Evolutionary conservation across 2,113 vertebrate species (phyloP).

Genomic region (Athene noctua): DNA sequence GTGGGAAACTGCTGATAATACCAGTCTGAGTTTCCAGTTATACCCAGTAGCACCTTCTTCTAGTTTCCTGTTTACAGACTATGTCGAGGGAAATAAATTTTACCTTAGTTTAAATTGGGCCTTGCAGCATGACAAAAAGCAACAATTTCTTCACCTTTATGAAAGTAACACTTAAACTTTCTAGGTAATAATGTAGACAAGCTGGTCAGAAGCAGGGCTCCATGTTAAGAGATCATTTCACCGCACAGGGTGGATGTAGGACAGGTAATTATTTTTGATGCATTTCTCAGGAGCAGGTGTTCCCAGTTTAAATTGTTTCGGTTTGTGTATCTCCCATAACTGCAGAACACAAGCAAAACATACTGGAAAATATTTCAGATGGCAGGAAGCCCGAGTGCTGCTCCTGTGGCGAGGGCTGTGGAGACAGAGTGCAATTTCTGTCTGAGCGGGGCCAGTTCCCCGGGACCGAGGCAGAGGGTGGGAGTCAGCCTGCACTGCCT

Average conservation of each 20-base stretch:
- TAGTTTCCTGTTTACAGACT: neutral
- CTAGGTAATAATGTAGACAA: neutral
- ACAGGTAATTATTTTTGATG: conserved; percentile 71
- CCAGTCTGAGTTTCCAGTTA: neutral
- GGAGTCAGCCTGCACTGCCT: neutral
- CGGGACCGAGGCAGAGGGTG: neutral
- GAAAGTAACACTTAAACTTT: conserved; percentile 16
- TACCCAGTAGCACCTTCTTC: neutral
- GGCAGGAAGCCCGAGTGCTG: neutral
- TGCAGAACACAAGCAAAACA: conserved; percentile 16
- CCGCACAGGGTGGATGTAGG: neutral
- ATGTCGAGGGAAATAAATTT: neutral
- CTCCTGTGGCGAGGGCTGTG: neutral
- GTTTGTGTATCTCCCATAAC: conserved; percentile 37
- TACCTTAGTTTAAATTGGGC: neutral
- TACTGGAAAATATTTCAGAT: conserved; percentile 12
- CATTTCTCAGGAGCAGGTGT: conserved; percentile 70
- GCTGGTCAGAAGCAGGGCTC: neutral
- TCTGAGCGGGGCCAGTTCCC: neutral
- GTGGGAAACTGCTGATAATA: neutral
- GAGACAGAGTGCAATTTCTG: neutral
- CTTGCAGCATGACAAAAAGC: neutral
- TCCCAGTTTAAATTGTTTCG: conserved; percentile 47
- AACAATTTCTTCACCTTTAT: conserved; percentile 3
- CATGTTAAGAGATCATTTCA: conserved; percentile 6